Base-by-base conservation (phyloP, 1,140 invertebrate genomes). In the Aphis craccivora region DNA sequence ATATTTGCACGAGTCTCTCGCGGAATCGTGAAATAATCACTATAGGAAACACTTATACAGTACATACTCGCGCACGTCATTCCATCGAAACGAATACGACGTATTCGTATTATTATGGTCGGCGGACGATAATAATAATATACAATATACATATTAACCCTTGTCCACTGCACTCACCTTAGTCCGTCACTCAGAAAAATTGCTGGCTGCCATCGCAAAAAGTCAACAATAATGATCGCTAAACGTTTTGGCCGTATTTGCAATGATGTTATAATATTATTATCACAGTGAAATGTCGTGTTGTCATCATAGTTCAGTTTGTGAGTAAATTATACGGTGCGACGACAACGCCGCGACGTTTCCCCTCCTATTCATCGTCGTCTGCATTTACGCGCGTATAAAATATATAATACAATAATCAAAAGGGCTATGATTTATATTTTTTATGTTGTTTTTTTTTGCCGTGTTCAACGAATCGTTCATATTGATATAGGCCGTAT, bases 1-100 rank as follows among this genome's bases (percentile, higher is more conserved):
- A 60, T 91, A 40, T 91, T 91, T 60, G n/a, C 53, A 20, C 30
- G 51, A 43, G 40, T 91, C 23, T 84, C 45, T 35, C n/a, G 60
- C 60, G 60, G 53, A 51, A 88, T 88, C 86, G 86, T 23, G 43
- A 51, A 86, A 25, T 43, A 86, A 86, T 45, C 2, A 86, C 8
- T 37, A 23, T 8, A 83, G n/a, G n/a, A 40, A 37, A 83, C 76
- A 81, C 35, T 37, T 81, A 81, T 20, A 81, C 30, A 11, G 53
- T 22, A 83, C 23, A 43, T 25, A 84, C 23, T 9, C 9, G 23
- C 23, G 8, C 40, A 11, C 22, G 37, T 37, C 25, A 40, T 43
- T 43, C 37, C 23, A 30, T 45, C 25, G 25, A 86, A 45, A 30
- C 35, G 76, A 81, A 67, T 67, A 67, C 14, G 30, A 35, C 14